Evolutionary conservation across 2,113 vertebrate species (phyloP).

Genomic region (Trogon surrucura): DNA sequence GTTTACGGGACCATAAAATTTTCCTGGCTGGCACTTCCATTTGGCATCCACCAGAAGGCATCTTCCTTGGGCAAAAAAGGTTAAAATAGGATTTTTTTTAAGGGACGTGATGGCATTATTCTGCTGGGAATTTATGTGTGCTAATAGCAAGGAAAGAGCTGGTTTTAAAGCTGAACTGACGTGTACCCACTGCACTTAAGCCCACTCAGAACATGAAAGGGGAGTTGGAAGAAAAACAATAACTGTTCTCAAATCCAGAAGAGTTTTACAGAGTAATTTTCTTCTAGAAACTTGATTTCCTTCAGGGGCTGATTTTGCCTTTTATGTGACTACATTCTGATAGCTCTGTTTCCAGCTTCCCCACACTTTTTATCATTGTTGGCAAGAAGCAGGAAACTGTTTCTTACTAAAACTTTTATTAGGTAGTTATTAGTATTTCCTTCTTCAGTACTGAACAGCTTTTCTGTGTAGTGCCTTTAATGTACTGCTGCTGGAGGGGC

Average conservation of each 20-base stretch:
- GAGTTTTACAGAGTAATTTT: slow-evolving; percentile 46
- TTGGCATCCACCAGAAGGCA: not conserved
- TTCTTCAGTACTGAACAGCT: not conserved
- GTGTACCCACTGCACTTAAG: not conserved
- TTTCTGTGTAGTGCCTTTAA: not conserved
- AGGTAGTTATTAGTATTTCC: slow-evolving; percentile 36
- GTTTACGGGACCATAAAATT: slow-evolving; percentile 2
- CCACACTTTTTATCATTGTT: not conserved
- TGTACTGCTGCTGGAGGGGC: not conserved
- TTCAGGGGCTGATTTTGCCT: slow-evolving; percentile 26
- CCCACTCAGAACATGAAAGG: slow-evolving; percentile 3
- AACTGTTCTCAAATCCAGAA: slow-evolving; percentile 25
- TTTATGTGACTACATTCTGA: not conserved
- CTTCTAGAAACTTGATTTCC: slow-evolving; percentile 26
- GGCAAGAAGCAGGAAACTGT: slow-evolving; percentile 24
- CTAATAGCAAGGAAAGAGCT: not conserved
- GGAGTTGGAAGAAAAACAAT: not conserved
- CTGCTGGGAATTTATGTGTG: not conserved
- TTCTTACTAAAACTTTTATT: slow-evolving; percentile 56
- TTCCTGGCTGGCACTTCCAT: not conserved
- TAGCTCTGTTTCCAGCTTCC: slow-evolving; percentile 45
- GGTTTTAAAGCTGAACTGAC: not conserved
- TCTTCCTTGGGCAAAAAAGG: not conserved
- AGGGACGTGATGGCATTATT: not conserved
- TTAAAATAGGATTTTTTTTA: not conserved